phyloP scores from a whole-genome alignment of 64 coral and sea anemone genomes.

The Platygyra sinensis region DNA sequence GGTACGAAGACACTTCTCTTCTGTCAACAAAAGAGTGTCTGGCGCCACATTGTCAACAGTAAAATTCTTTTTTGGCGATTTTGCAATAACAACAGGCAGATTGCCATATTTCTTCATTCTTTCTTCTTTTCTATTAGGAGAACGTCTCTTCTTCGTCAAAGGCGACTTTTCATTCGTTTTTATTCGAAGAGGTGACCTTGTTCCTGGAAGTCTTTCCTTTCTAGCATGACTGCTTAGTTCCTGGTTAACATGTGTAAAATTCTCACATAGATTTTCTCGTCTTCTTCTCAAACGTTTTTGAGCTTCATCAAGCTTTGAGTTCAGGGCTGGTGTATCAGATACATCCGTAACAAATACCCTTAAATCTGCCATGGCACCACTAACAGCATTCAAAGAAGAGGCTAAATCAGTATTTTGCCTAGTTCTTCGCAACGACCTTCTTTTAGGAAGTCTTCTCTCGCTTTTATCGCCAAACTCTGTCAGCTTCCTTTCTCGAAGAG shows the following conservation, averaged over 20 bases:
- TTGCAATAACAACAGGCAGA: slow-evolving; percentile 5
- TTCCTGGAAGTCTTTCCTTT: not conserved
- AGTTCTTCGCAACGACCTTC: not conserved
- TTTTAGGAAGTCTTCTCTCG: not conserved
- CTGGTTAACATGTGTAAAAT: not conserved
- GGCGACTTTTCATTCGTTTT: not conserved
- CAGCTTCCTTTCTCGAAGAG: slow-evolving; percentile 16
- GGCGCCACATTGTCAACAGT: not conserved
- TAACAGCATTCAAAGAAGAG: not conserved
- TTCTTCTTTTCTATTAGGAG: slow-evolving; percentile 28
- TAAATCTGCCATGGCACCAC: slow-evolving; percentile 13
- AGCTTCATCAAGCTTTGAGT: slow-evolving; percentile 17
- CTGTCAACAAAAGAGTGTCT: not conserved
- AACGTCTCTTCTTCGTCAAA: slow-evolving; percentile 2
- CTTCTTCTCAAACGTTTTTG: slow-evolving; percentile 12
- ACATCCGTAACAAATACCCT: not conserved
- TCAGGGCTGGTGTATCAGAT: not conserved
- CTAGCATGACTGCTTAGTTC: not conserved
- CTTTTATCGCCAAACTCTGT: not conserved
- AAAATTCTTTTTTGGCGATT: slow-evolving; percentile 19
- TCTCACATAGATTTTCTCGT: not conserved
- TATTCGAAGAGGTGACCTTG: not conserved
- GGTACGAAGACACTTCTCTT: not conserved
- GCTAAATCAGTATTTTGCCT: not conserved
- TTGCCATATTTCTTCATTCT: slow-evolving; percentile 23